phyloP scores from a whole-genome alignment of 1,140 invertebrate species.

The Maconellicoccus hirsutus region DNA sequence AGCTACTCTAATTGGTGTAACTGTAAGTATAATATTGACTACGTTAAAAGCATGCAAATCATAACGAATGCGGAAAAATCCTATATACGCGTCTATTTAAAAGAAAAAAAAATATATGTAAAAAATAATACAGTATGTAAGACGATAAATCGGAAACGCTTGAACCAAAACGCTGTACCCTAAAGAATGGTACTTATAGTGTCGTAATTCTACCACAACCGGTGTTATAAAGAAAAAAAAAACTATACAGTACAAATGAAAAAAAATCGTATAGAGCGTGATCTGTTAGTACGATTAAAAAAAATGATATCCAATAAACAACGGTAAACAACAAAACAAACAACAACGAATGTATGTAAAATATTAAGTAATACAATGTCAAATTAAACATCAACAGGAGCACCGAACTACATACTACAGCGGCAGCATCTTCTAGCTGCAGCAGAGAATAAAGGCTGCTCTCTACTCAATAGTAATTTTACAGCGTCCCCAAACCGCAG shows the following conservation, averaged over 20 bases:
- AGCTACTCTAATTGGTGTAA: constrained; percentile 15
- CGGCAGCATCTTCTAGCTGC: constrained; percentile 16
- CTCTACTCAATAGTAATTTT: constrained; percentile 16
- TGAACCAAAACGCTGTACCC: constrained; percentile 10
- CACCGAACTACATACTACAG: constrained; percentile 20
- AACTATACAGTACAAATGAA: not conserved
- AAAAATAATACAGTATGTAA: constrained; percentile 11
- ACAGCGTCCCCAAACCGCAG: constrained; percentile 21
- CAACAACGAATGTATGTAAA: constrained; percentile 14
- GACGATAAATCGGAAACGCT: constrained; percentile 15
- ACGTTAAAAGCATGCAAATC: constrained; percentile 21
- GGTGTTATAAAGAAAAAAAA: constrained; percentile 8
- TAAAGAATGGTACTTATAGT: not conserved
- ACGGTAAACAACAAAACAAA: constrained; percentile 18
- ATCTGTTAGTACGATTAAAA: constrained; percentile 20
- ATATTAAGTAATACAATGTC: constrained; percentile 22
- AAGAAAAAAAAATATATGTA: not conserved
- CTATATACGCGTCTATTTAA: not conserved
- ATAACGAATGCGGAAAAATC: constrained; percentile 19
- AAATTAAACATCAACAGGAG: constrained; percentile 21
- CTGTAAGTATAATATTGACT: not conserved
- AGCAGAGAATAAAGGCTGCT: constrained; percentile 21
- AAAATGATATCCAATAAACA: constrained; percentile 18
- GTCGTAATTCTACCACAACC: constrained; percentile 12
- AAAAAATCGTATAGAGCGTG: constrained; percentile 10